Conservation (phyloP, 2,888 invertebrate genomes). For the Lepidonotus clava region DNA sequence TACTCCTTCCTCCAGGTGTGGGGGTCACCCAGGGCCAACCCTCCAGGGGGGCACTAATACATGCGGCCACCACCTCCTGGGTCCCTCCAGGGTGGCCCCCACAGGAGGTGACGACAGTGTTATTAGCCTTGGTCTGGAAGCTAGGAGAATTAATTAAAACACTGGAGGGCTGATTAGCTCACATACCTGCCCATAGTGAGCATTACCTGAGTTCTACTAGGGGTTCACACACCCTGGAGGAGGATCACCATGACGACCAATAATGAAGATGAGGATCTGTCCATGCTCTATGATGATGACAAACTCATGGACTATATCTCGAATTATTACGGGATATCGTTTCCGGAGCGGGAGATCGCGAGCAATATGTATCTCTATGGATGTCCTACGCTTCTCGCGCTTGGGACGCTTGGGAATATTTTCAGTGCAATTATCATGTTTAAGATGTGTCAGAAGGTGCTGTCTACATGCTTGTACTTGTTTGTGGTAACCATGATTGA, state of each 20-base stretch:
- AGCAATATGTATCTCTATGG: conserved; percentile 65
- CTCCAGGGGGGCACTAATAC: too few species aligned
- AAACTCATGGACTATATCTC: conserved; percentile 27
- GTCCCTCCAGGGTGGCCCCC: too few species aligned
- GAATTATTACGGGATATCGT: conserved; percentile 4
- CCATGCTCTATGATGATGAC: conserved; percentile 26
- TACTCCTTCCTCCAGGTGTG: too few species aligned
- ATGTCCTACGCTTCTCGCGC: conserved; percentile 71
- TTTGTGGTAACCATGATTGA: conserved; percentile 71
- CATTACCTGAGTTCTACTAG: too few species aligned
- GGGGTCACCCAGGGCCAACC: too few species aligned
- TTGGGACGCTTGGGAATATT: conserved; percentile 74
- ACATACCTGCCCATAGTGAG: too few species aligned
- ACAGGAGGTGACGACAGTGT: too few species aligned
- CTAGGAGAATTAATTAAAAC: too few species aligned
- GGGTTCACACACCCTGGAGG: too few species aligned
- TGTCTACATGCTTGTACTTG: conserved; percentile 78
- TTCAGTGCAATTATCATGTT: conserved; percentile 66
- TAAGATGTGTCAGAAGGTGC: conserved; percentile 71
- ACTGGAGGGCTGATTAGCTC: too few species aligned
- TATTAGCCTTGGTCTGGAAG: too few species aligned
- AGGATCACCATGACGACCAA: neutral
- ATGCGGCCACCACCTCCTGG: too few species aligned
- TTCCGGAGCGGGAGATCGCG: conserved; percentile 49
- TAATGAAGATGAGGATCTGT: neutral